Conservation (phyloP, 1,140 invertebrate species). For the Homarus americanus region DNA sequence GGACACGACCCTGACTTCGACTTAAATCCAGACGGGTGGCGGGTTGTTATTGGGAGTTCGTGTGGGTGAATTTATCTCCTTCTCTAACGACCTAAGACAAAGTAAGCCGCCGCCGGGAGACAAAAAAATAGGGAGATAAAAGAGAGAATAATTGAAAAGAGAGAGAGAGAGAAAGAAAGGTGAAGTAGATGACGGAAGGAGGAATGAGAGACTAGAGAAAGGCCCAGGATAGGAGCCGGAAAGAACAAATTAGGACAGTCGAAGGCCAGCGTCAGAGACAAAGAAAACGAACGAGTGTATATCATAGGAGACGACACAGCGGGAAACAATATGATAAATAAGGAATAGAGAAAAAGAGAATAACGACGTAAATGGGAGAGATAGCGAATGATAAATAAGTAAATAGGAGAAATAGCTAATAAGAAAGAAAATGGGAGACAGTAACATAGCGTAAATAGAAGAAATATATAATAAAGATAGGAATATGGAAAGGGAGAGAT, state of each 20-base stretch:
- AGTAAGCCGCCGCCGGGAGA: background rate
- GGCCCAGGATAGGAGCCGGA: background rate
- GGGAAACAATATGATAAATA: too few relatives aligned
- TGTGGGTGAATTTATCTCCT: background rate
- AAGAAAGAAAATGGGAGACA: too few relatives aligned
- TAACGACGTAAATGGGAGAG: background rate
- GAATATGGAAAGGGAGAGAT: too few relatives aligned
- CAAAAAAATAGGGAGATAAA: background rate
- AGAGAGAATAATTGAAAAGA: background rate
- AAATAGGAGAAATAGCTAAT: background rate
- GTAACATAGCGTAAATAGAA: too few relatives aligned
- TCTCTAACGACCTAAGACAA: background rate
- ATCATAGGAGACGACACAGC: too few relatives aligned
- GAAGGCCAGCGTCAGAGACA: background rate
- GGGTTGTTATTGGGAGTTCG: background rate
- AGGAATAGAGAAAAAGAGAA: background rate
- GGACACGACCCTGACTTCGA: background rate
- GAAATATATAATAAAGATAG: too few relatives aligned
- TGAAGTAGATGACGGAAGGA: background rate
- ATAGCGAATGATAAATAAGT: background rate
- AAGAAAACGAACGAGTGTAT: background rate
- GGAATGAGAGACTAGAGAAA: background rate
- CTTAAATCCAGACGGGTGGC: background rate
- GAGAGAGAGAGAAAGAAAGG: conserved; percentile 26
- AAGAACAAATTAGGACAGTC: background rate